Evolutionary conservation across 1,140 invertebrate genomes (phyloP).

Genomic region (Drosophila novamexicana): DNA sequence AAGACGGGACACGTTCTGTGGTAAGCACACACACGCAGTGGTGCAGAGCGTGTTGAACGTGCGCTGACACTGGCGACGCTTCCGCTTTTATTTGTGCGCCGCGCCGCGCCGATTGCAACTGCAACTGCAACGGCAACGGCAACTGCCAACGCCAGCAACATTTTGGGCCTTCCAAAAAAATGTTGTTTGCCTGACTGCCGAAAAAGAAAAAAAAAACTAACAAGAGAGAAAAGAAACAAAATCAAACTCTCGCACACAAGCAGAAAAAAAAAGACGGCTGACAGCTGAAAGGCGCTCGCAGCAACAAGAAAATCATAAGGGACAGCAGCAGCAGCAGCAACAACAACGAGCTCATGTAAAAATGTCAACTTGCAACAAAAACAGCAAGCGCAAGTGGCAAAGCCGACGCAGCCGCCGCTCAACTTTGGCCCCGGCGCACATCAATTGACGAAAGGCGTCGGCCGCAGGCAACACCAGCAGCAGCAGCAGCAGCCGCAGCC

Average conservation of each 20-base stretch:
- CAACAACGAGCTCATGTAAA: conserved; percentile 41
- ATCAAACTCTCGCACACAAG: conserved; percentile 23
- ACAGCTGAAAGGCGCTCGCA: conserved; percentile 42
- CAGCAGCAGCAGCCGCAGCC: conserved; percentile 29
- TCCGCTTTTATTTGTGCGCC: conserved; percentile 66
- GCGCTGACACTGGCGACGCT: conserved; percentile 45
- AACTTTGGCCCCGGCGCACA: conserved; percentile 66
- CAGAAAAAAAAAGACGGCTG: conserved; percentile 43
- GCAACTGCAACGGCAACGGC: conserved; percentile 70
- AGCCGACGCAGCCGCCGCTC: conserved; percentile 57
- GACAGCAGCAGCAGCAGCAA: conserved; percentile 29
- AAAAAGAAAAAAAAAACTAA: conserved; percentile 27
- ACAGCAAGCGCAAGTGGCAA: conserved; percentile 29
- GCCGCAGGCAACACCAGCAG: conserved; percentile 27
- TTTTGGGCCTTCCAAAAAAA: conserved; percentile 53
- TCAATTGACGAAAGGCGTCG: conserved; percentile 71
- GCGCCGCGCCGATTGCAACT: conserved; percentile 72
- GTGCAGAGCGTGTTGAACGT: conserved; percentile 1
- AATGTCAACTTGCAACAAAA: conserved; percentile 53
- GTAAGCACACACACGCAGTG: neutral
- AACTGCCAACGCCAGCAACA: conserved; percentile 63
- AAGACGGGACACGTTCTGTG: too few relatives aligned
- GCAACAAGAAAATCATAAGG: conserved; percentile 43
- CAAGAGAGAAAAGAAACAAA: conserved; percentile 21
- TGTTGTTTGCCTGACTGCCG: conserved; percentile 69